These are phyloP conservation scores for Chauna torquata DNA, from an alignment of 2,113 vertebrate species.

Conservation along the genomic window DNA sequence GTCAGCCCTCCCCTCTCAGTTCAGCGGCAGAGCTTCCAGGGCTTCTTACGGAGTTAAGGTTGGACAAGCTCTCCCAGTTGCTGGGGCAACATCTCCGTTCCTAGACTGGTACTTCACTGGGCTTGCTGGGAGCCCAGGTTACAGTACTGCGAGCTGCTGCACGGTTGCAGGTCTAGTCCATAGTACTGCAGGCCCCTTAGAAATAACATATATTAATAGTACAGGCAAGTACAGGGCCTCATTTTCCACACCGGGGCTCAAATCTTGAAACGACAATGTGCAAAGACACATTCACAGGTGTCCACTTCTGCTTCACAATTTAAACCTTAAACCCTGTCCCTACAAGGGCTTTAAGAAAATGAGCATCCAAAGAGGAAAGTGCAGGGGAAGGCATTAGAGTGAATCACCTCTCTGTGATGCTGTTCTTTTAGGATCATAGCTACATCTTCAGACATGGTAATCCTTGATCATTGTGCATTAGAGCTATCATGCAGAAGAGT, in stretches of 20 bases:
- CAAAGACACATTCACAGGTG: background rate
- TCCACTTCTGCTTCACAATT: slow-evolving; percentile 19
- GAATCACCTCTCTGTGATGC: slow-evolving; percentile 26
- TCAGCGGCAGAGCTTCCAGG: background rate
- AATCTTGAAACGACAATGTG: background rate
- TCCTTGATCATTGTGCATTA: slow-evolving; percentile 20
- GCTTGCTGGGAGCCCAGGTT: background rate
- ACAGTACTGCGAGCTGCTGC: background rate
- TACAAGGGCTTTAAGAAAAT: background rate
- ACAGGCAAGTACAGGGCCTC: background rate
- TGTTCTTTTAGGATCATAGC: slow-evolving; percentile 39
- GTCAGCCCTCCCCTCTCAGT: background rate
- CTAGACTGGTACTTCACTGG: background rate
- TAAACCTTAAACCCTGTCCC: background rate
- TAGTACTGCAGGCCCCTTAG: background rate
- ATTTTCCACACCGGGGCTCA: background rate
- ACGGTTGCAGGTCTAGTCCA: accelerated
- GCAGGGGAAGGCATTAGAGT: slow-evolving; percentile 34
- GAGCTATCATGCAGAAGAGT: slow-evolving; percentile 47
- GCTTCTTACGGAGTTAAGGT: background rate
- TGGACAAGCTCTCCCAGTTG: background rate
- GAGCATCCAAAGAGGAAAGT: slow-evolving; percentile 1
- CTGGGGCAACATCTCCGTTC: background rate
- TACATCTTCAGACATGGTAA: background rate
- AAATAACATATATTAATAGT: background rate